Percentiles rank a stretch among this genome's conserved stretches.
Evolutionary conservation across 2,113 vertebrate genomes (phyloP).

Genomic region (Istiophorus platypterus): DNA sequence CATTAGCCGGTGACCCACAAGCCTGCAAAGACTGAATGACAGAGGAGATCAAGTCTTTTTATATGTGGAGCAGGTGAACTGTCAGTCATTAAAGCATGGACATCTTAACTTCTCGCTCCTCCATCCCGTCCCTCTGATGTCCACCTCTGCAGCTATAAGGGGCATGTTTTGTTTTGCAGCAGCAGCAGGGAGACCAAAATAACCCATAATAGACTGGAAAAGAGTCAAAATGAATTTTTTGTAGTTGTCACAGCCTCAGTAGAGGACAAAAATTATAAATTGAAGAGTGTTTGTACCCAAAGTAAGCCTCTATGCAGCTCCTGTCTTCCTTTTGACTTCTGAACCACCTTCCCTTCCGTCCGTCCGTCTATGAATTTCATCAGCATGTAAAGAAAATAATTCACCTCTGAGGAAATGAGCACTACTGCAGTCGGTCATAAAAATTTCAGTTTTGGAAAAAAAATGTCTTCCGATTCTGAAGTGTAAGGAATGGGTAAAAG

Average conservation of each 20-base stretch:
- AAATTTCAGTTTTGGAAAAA: conserved; percentile 13
- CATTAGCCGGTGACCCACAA: conserved; percentile 94
- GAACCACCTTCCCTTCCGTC: conserved; percentile 42
- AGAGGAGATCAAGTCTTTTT: conserved; percentile 43
- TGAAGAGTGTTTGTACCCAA: conserved; percentile 36
- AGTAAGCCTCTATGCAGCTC: conserved; percentile 72
- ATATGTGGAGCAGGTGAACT: conserved; percentile 56
- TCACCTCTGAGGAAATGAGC: conserved; percentile 9
- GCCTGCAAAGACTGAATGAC: conserved; percentile 54
- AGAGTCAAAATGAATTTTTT: conserved; percentile 29
- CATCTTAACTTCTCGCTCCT: conserved; percentile 37
- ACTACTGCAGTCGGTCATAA: background rate
- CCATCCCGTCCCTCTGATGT: conserved; percentile 19
- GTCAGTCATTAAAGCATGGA: conserved; percentile 66
- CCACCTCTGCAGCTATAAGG: conserved; percentile 49
- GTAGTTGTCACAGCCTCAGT: conserved; percentile 20
- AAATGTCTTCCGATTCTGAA: conserved; percentile 53
- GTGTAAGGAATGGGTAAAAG: conserved; percentile 36
- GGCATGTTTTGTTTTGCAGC: conserved; percentile 48
- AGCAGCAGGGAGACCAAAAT: conserved; percentile 51
- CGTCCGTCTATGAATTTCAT: conserved; percentile 20
- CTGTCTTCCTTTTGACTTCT: conserved; percentile 73
- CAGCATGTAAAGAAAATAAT: conserved; percentile 55
- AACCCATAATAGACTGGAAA: conserved; percentile 11
- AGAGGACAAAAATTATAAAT: conserved; percentile 12